Base-by-base conservation (phyloP, 2,113 vertebrate species). In the Crocuta crocuta region DNA sequence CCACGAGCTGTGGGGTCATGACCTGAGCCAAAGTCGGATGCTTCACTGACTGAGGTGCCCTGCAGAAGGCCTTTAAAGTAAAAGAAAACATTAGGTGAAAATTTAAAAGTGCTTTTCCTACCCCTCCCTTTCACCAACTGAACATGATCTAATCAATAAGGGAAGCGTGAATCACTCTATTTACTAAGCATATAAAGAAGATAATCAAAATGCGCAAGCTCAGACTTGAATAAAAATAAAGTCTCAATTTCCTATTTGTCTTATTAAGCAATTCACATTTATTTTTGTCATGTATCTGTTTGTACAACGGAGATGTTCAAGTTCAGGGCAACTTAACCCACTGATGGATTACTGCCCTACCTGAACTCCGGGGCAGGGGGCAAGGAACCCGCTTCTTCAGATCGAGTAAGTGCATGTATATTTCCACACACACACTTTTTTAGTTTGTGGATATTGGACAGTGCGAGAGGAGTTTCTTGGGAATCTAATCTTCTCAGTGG, bases 401-500 rank as follows among this genome's bases (percentile, higher is more conserved):
- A 26, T 79, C 13, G 24, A 70, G 31, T 76, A 4, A 80, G 48
- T 91, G 71, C 2, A 23, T 87, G 12, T 88, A 15, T 80, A 33
- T 95, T 79, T 70, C 55, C 48, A 39, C n/a, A 10, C 16, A 16
- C 43, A 7, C 31, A 12, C 58, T 66, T 86, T 93, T 85, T 93
- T 10, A 68, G 87, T 96, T 86, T 97, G 98, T 98, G 98, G 97
- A 92, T 95, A 95, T 98, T 98, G 98, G 98, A 98, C 61, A 39
- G 74, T 53, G 65, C 91, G 93, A 31, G 94, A 98, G 93, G 87
- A 48, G 0, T 98, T 98, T 98, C 96, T 98, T 92, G 94, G 95
- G 98, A 97, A 94, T 96, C 90, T 94, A 10, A 98, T 98, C 97
- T 98, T 98, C 96, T 97, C 97, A 65, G 26, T 98, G 98, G 98